Evolutionary conservation across 2,113 vertebrate species (phyloP).

Genomic region (Spheniscus mendiculus): DNA sequence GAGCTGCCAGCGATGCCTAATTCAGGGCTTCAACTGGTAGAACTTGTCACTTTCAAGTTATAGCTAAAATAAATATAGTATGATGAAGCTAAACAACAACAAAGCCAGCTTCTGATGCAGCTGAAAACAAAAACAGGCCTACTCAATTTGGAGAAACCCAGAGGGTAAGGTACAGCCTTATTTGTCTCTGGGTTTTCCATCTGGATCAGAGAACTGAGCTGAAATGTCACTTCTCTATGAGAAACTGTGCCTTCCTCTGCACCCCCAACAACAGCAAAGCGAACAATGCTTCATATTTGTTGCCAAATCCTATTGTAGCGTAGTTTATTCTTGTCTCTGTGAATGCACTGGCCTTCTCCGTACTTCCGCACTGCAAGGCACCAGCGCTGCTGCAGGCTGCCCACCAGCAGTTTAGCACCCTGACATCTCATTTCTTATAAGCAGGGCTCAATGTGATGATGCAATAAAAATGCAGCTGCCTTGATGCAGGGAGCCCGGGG

Average conservation of each 20-base stretch:
- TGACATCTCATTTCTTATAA: background rate
- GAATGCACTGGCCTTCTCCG: background rate
- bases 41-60: background rate
- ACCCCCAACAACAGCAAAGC: background rate
- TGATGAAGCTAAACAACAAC: background rate
- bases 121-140: background rate
- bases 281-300: background rate
- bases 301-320: background rate
- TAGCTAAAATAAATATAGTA: background rate
- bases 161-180: background rate
- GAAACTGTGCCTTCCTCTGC: background rate
- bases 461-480: background rate
- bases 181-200: background rate
- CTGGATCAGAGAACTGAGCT: background rate
- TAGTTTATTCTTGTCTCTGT: conserved; percentile 30
- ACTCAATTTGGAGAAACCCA: background rate
- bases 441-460: background rate
- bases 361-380: background rate
- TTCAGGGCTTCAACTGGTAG: background rate
- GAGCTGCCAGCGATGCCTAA: background rate
- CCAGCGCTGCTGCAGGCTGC: background rate
- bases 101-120: background rate
- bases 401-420: background rate
- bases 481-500: no score
- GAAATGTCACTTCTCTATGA: background rate